Evolutionary conservation across 2,113 vertebrate species (phyloP).

Genomic region (Cairina moschata): DNA sequence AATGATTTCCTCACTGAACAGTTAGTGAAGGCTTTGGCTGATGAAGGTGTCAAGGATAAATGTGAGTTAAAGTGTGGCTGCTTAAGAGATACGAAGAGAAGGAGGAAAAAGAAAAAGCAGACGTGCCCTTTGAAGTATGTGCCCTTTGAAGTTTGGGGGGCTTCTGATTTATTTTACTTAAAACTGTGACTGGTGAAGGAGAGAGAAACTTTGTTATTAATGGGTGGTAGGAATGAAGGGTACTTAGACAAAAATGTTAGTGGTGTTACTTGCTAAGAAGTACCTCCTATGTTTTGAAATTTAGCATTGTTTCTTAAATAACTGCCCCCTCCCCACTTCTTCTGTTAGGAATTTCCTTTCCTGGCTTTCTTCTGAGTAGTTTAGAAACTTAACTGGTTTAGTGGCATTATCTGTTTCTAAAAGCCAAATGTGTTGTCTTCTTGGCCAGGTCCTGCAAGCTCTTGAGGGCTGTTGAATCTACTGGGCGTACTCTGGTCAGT

Average conservation of each 20-base stretch:
- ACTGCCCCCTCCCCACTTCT: neutral
- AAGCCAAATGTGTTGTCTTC: neutral
- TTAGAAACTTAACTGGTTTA: neutral
- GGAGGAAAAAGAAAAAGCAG: neutral
- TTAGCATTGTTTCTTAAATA: neutral
- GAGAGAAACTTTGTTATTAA: neutral
- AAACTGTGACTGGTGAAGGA: neutral
- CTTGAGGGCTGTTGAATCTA: neutral
- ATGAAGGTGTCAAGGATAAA: constrained; percentile 22
- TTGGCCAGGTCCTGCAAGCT: neutral
- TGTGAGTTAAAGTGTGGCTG: constrained; percentile 19
- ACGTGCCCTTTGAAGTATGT: constrained; percentile 48
- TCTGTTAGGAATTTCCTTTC: neutral
- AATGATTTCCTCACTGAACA: neutral
- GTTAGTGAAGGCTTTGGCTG: neutral
- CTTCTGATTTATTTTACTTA: constrained; percentile 55
- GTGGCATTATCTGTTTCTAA: neutral
- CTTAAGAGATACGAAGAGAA: constrained; percentile 39
- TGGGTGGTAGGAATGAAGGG: neutral
- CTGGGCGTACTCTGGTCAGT: neutral
- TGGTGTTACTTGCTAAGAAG: neutral
- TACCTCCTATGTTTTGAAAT: neutral
- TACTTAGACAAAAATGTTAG: neutral
- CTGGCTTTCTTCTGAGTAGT: neutral
- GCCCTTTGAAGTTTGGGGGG: constrained; percentile 39